Percentiles rank a stretch among this genome's conserved stretches.
phyloP scores from a whole-genome alignment of 2,797 vertebrate genomes.

The Gymnocypris eckloni region DNA sequence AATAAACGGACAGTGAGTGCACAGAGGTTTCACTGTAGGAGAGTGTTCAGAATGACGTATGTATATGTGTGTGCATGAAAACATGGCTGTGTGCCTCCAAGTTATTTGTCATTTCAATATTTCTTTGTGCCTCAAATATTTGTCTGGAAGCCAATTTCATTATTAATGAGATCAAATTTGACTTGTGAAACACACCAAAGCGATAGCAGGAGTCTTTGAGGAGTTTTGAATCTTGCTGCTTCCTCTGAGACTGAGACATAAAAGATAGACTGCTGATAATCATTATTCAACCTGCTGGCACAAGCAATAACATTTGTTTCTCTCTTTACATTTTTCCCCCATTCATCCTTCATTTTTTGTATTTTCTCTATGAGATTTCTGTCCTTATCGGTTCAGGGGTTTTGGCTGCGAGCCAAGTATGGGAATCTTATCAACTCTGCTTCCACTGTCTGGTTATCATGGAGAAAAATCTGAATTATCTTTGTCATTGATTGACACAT shows the following conservation, averaged over 20 bases:
- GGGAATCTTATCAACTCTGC: conserved; percentile 67
- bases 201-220: conserved; percentile 57
- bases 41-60: background rate
- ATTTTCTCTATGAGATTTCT: conserved; percentile 59
- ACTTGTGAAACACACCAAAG: conserved; percentile 55
- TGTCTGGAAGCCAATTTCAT: conserved; percentile 56
- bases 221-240: conserved; percentile 68
- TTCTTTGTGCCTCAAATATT: conserved; percentile 51
- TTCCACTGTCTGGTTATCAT: conserved; percentile 59
- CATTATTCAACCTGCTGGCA: conserved; percentile 81
- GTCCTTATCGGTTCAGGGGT: conserved; percentile 70
- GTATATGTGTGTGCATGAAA: background rate
- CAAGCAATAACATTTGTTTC: conserved; percentile 75
- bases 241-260: conserved; percentile 58
- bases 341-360: conserved; percentile 28
- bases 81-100: conserved; percentile 10
- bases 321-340: conserved; percentile 40
- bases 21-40: background rate
- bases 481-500: conserved; percentile 40
- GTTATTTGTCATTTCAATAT: conserved; percentile 52
- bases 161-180: conserved; percentile 67
- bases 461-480: conserved; percentile 57
- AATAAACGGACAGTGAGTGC: conserved; percentile 27
- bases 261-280: conserved; percentile 75
- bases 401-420: conserved; percentile 65